Conservation (phyloP, 2,797 vertebrate genomes). For the Sebastiscus tertius region DNA sequence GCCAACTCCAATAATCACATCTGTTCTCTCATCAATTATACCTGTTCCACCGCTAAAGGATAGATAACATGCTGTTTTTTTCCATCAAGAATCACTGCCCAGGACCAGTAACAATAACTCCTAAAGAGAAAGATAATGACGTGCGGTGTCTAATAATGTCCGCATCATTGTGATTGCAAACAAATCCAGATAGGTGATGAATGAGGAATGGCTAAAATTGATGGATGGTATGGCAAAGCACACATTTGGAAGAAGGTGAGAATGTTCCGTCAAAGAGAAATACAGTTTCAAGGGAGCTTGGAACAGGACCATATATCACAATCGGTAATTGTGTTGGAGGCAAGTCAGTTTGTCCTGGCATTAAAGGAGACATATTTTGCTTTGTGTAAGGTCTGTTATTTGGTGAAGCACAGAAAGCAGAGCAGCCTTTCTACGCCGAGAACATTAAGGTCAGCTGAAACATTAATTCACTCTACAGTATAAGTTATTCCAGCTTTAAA, state of each 20-base stretch:
- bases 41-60: conserved; percentile 43
- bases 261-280: conserved; percentile 3
- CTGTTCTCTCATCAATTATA: conserved; percentile 56
- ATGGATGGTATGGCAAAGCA: background rate
- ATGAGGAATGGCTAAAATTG: background rate
- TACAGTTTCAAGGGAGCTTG: background rate
- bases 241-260: background rate
- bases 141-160: background rate
- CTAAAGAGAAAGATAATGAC: background rate
- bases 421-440: background rate
- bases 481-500: conserved; percentile 38
- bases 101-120: conserved; percentile 13
- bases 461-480: conserved; percentile 42
- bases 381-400: conserved; percentile 7
- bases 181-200: background rate
- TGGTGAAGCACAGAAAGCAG: conserved; percentile 28
- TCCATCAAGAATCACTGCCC: background rate
- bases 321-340: conserved; percentile 5
- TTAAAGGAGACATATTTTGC: conserved; percentile 13
- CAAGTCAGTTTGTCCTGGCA: background rate
- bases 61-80: conserved; percentile 47
- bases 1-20: conserved; percentile 69
- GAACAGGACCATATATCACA: background rate
- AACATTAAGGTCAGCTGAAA: conserved; percentile 54
- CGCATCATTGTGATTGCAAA: background rate